These are phyloP conservation scores for Psittacula echo DNA, from an alignment of 2,797 vertebrate genomes.

Conservation along the genomic window DNA sequence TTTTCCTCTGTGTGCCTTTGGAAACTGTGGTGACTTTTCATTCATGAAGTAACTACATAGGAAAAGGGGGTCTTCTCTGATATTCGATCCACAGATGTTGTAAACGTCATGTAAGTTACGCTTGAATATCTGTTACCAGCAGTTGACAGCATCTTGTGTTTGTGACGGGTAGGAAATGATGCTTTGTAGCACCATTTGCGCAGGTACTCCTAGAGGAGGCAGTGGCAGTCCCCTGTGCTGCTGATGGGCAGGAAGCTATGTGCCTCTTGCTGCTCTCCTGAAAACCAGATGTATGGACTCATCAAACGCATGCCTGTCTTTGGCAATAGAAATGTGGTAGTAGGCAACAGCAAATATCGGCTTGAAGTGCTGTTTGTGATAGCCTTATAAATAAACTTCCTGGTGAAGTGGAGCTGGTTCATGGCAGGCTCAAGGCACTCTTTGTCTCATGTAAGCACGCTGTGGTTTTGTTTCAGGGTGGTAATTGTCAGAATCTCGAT, in stretches of 20 bases:
- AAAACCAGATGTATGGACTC: background rate
- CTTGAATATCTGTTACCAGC: background rate
- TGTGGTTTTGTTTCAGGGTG: slow-evolving; percentile 19
- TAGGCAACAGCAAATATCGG: background rate
- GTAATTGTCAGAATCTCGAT: slow-evolving; percentile 18
- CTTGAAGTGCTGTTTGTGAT: background rate
- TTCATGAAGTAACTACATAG: background rate
- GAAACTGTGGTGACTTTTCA: background rate
- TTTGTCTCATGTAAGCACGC: background rate
- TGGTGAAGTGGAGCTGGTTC: background rate
- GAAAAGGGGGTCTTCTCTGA: background rate
- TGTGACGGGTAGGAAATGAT: background rate
- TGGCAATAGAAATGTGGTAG: background rate
- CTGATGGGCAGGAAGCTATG: background rate
- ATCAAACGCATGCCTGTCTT: background rate
- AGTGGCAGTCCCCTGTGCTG: fast-evolving
- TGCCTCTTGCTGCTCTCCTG: background rate
- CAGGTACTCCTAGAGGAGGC: background rate
- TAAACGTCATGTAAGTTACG: fast-evolving
- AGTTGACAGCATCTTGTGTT: background rate
- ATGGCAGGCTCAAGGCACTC: background rate
- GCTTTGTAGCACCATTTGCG: fast-evolving
- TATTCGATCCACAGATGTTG: background rate
- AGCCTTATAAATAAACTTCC: background rate
- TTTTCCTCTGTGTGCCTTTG: background rate